Base-by-base conservation (phyloP, 2,113 vertebrate species). In the Periophthalmus modestus region DNA sequence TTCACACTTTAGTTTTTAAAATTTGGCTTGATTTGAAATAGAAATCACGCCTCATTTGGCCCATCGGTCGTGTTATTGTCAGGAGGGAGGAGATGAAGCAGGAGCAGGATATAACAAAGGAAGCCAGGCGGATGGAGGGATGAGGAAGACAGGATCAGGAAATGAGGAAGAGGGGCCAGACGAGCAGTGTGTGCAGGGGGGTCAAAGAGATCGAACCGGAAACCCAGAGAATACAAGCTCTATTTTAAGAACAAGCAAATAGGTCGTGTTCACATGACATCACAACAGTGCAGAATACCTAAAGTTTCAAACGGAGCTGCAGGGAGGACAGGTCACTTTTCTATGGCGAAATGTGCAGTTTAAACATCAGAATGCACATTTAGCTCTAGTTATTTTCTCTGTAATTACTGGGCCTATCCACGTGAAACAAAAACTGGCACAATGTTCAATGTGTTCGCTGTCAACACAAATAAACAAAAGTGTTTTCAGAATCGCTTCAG, bases 51-150 rank as follows among this genome's bases (percentile, higher is more conserved):
- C 52, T 18, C 52, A 10, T 54, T 54, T 54, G 52, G 11, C 57
- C 57, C 21, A 24, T 58, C 57, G n/a, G 57, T 21, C 3, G 55
- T 24, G 21, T 58, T 24, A 58, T 65, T 5, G 16, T 36, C 4
- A 66, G 68, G 5, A 43, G 74, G 82, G 71, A 74, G 46, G 57
- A 80, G 76, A 43, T 74, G 67, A 36, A 36, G 61, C 34, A 66
- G 71, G 61, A 69, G 28, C 48, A 43, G 59, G 28, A 36, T 21
- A 59, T 67, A 46, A 58, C 39, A 57, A 61, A n/a, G 65, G 52
- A 62, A 11, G 59, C 52, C 48, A 68, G 68, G 73, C 36, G 66
- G 52, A 52, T 36, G 59, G 36, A 63, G 18, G 48, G 48, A 15
- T 36, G 23, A 71, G 34, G 4, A 14, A 65, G 33, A 58, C 13